A percentile compares a stretch with the other conserved stretches of the same genome.
These are phyloP conservation scores for Gallinago paraguaiae DNA, from an alignment of 2,113 vertebrate genomes.

Conservation along the genomic window DNA sequence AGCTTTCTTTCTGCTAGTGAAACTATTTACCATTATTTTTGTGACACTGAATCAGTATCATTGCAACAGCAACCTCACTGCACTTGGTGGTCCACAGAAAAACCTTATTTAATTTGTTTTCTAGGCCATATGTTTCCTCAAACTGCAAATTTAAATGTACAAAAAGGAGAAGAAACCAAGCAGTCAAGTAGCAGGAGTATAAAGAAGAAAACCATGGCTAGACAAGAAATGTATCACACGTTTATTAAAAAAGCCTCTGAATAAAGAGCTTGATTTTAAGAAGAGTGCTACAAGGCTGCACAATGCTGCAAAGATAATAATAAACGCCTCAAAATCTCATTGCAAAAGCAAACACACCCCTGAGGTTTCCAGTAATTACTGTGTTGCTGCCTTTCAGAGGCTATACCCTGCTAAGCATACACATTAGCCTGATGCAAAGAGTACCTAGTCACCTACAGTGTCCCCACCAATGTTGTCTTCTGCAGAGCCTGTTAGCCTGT, in stretches of 20 bases:
- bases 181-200: neutral
- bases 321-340: neutral
- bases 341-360: neutral
- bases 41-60: neutral
- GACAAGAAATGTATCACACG: neutral
- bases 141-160: neutral
- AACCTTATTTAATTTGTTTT: neutral
- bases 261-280: neutral
- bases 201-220: neutral
- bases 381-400: neutral
- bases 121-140: neutral
- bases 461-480: neutral
- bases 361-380: neutral
- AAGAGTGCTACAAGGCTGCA: neutral
- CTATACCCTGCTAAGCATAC: neutral
- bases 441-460: accelerated
- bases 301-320: neutral
- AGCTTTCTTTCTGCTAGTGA: neutral
- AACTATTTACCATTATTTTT: neutral
- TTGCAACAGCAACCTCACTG: neutral
- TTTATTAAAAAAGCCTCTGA: neutral
- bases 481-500: neutral
- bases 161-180: neutral
- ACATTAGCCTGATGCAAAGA: neutral
- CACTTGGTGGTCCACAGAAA: neutral